Conservation (phyloP, 2,113 vertebrate genomes). For the Apaloderma vittatum region DNA sequence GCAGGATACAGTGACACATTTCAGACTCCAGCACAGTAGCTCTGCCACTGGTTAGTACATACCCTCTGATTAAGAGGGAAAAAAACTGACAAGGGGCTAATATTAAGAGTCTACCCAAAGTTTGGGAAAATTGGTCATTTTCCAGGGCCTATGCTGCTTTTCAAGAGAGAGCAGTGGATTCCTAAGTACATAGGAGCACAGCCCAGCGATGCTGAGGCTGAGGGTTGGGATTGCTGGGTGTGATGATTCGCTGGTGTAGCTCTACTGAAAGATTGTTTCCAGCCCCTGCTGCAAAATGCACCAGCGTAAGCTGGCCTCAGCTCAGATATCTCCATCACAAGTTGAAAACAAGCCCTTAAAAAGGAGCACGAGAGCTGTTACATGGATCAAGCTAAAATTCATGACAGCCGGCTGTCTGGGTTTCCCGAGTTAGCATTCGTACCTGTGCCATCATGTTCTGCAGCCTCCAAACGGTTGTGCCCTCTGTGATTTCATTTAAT, state of each 20-base stretch:
- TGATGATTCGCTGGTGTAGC: neutral
- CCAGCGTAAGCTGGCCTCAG: neutral
- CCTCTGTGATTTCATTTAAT: neutral
- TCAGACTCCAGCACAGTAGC: neutral
- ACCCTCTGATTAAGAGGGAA: neutral
- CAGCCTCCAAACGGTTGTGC: accelerated
- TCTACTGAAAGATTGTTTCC: neutral
- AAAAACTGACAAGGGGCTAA: neutral
- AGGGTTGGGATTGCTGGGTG: neutral
- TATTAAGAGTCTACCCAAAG: neutral
- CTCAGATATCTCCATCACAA: neutral
- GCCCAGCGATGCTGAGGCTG: neutral
- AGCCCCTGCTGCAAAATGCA: neutral
- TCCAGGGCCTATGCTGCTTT: neutral
- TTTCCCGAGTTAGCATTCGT: accelerated
- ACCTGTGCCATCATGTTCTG: neutral
- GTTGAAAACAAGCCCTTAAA: neutral
- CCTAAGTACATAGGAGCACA: neutral
- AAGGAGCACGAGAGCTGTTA: neutral
- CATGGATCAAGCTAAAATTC: neutral
- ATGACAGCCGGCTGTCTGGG: neutral
- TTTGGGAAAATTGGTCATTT: neutral
- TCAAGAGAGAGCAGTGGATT: neutral
- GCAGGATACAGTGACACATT: neutral
- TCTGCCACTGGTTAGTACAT: accelerated